Evolutionary conservation across 2,797 vertebrate genomes (phyloP).

Genomic region (Propithecus deckenii): DNA sequence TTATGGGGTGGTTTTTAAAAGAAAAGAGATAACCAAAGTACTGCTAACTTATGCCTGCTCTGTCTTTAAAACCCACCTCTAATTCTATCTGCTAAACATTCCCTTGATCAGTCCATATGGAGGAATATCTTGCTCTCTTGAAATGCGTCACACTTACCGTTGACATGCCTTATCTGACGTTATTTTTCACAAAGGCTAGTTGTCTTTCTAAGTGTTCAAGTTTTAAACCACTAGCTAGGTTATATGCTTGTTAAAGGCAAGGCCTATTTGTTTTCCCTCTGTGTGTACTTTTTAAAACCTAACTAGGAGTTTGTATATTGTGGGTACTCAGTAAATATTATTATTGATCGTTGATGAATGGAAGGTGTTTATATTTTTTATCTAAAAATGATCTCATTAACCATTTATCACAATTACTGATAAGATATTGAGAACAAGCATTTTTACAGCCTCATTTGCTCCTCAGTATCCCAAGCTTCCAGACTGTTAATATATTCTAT

Average conservation of each 20-base stretch:
- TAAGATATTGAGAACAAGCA: not conserved
- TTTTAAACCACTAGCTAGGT: not conserved
- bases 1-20: not conserved
- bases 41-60: not conserved
- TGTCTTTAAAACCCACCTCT: not conserved
- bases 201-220: not conserved
- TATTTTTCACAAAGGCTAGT: not conserved
- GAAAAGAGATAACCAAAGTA: not conserved
- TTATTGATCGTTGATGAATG: not conserved
- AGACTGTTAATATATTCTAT: not conserved
- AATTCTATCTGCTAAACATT: not conserved
- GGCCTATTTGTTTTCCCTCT: not conserved
- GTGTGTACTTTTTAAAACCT: not conserved
- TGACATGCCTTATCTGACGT: not conserved
- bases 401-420: not conserved
- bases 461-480: not conserved
- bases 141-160: not conserved
- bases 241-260: not conserved
- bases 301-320: not conserved
- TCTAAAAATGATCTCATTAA: not conserved
- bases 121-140: not conserved
- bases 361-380: not conserved
- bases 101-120: not conserved
- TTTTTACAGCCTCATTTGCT: not conserved
- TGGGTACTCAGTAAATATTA: not conserved